Percentiles rank a stretch among this genome's conserved stretches.
These are phyloP conservation scores for Morelia viridis DNA, from an alignment of 2,797 vertebrate genomes.

Conservation along the genomic window DNA sequence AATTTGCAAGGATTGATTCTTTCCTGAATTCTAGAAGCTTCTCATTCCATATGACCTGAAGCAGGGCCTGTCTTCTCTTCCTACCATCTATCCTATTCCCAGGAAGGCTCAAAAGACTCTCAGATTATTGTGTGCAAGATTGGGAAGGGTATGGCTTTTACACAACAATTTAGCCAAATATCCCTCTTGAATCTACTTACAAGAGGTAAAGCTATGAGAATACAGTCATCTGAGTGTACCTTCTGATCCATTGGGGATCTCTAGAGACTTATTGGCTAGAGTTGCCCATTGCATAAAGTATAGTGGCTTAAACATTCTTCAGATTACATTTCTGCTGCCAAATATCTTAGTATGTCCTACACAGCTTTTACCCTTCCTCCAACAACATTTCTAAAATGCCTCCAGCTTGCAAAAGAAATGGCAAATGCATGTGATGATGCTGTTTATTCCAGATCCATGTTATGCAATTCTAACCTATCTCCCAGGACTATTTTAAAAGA, in stretches of 20 bases:
- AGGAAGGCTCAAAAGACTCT: neutral
- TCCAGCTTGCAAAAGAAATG: neutral
- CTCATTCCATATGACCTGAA: neutral
- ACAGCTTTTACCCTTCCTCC: neutral
- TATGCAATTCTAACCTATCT: neutral
- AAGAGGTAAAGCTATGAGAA: neutral
- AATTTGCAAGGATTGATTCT: neutral
- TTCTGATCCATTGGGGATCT: neutral
- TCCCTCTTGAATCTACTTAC: neutral
- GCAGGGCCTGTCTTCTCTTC: neutral
- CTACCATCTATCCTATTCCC: neutral
- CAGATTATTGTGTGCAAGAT: neutral
- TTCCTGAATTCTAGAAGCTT: neutral
- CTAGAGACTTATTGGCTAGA: neutral
- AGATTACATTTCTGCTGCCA: neutral
- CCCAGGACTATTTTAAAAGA: neutral
- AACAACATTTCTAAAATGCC: neutral
- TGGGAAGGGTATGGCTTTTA: neutral
- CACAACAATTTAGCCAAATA: neutral
- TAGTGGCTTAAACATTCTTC: neutral
- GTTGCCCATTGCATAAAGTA: neutral
- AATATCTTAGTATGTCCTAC: neutral
- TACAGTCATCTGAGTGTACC: neutral
- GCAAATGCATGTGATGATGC: neutral
- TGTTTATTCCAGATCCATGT: neutral